Evolutionary conservation across 2,888 invertebrate genomes (phyloP).

Genomic region (Emmelina monodactyla): DNA sequence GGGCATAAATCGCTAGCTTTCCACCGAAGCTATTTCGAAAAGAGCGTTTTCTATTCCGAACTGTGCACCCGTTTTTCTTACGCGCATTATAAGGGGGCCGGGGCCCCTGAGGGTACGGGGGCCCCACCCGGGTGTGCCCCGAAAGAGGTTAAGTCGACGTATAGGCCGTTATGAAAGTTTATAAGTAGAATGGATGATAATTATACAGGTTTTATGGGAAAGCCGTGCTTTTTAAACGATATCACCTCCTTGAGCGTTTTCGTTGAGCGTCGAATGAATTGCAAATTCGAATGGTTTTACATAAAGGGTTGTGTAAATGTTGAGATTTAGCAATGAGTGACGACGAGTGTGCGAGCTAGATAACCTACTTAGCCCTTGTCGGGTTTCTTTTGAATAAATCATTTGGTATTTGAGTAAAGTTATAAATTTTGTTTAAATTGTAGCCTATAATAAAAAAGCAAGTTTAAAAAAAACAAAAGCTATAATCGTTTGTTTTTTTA

Average conservation of each 20-base stretch:
- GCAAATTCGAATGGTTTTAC: constrained; percentile 25
- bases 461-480: too few relatives aligned
- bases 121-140: constrained; percentile 20
- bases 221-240: constrained; percentile 53
- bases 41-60: constrained; percentile 64
- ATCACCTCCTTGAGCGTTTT: constrained; percentile 40
- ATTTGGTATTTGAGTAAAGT: constrained; percentile 7
- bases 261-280: constrained; percentile 20
- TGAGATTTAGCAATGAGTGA: constrained; percentile 6
- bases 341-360: background rate
- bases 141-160: constrained; percentile 64
- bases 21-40: constrained; percentile 64
- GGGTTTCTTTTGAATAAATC: constrained; percentile 15
- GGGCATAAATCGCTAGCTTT: constrained; percentile 63
- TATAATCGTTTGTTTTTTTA: too few relatives aligned
- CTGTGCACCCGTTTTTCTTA: constrained; percentile 65
- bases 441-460: too few relatives aligned
- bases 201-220: constrained; percentile 56
- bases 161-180: constrained; percentile 66
- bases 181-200: constrained; percentile 66
- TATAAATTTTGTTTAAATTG: too few relatives aligned
- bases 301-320: constrained; percentile 10
- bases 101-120: background rate
- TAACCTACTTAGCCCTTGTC: too few relatives aligned
- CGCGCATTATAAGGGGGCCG: constrained; percentile 55